These are phyloP conservation scores for Ellobius talpinus DNA, from an alignment of 2,113 vertebrate genomes.

Conservation along the genomic window DNA sequence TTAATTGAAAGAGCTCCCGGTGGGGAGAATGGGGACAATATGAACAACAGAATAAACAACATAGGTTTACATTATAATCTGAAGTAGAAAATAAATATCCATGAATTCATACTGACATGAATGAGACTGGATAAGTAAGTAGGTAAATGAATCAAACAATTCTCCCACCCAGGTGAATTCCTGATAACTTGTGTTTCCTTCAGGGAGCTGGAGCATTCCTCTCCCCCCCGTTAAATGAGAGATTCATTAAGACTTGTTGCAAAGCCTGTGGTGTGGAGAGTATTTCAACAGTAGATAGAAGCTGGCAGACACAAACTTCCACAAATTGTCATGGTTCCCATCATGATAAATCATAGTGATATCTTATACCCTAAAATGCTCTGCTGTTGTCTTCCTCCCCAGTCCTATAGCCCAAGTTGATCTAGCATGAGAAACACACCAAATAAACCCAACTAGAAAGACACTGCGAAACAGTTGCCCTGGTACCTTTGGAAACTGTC, in stretches of 20 bases:
- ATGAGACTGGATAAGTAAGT: background rate
- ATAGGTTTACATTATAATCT: background rate
- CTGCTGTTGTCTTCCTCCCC: background rate
- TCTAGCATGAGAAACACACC: background rate
- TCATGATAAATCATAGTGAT: background rate
- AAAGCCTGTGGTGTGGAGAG: background rate
- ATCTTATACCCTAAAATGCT: background rate
- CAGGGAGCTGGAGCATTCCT: background rate
- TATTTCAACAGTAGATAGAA: background rate
- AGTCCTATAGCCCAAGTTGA: background rate
- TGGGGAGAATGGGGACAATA: background rate
- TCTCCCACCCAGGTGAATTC: background rate
- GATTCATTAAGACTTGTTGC: background rate
- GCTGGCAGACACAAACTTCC: background rate
- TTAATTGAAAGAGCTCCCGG: conserved; percentile 19
- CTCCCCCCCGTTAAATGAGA: background rate
- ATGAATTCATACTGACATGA: background rate
- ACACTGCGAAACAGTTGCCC: background rate
- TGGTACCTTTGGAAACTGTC: background rate
- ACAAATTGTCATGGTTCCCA: background rate
- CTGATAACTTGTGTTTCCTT: background rate
- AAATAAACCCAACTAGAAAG: background rate
- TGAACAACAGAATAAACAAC: background rate
- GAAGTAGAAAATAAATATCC: background rate
- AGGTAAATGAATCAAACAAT: background rate